phyloP scores from a whole-genome alignment of 2,888 invertebrate genomes.

The Bombylius major region DNA sequence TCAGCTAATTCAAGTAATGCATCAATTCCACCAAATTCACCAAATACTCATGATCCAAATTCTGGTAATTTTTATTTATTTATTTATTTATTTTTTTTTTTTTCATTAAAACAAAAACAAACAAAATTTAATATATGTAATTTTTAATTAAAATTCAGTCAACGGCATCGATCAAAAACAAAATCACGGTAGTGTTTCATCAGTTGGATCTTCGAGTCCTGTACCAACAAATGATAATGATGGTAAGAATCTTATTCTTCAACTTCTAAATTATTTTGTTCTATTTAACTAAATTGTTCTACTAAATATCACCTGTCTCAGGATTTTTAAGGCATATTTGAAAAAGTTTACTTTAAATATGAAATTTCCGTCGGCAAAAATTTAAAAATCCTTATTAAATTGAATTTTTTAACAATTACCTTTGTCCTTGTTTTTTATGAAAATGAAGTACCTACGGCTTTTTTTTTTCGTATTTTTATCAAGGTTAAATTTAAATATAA shows the following conservation, averaged over 20 bases:
- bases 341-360: too few relatives aligned
- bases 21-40: slow-evolving; percentile 33
- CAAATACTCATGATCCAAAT: slow-evolving; percentile 23
- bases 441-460: too few relatives aligned
- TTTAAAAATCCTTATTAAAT: too few relatives aligned
- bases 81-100: background rate
- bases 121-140: background rate
- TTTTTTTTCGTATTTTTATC: too few relatives aligned
- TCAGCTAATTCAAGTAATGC: slow-evolving; percentile 34
- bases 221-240: slow-evolving; percentile 33
- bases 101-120: background rate
- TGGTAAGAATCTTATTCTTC: slow-evolving; percentile 22
- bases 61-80: slow-evolving; percentile 7
- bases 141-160: slow-evolving; percentile 4
- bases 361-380: too few relatives aligned
- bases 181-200: slow-evolving; percentile 32
- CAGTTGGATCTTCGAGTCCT: slow-evolving; percentile 34
- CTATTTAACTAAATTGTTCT: too few relatives aligned
- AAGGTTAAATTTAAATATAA: too few relatives aligned
- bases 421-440: too few relatives aligned
- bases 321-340: too few relatives aligned
- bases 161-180: slow-evolving; percentile 24
- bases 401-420: too few relatives aligned
- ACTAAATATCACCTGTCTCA: too few relatives aligned
- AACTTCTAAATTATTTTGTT: too few relatives aligned